These are phyloP conservation scores for Amblyteles armatorius DNA, from an alignment of 2,888 invertebrate genomes.

Conservation along the genomic window DNA sequence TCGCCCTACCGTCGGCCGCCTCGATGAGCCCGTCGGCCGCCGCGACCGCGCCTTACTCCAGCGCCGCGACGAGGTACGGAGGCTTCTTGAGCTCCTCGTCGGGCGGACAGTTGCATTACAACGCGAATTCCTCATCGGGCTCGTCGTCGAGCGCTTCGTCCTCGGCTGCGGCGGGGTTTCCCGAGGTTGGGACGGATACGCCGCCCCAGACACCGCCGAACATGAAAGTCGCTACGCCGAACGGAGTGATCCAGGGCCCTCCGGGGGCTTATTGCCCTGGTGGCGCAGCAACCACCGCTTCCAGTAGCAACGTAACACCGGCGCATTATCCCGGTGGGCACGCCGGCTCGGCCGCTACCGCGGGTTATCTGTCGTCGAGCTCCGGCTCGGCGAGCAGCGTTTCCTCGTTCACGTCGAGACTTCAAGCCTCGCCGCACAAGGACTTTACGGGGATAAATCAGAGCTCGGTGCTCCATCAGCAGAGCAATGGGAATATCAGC, in stretches of 20 bases:
- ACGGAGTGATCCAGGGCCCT: slow-evolving; percentile 84
- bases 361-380: slow-evolving; percentile 85
- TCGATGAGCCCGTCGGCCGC: slow-evolving; percentile 84
- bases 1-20: slow-evolving; percentile 81
- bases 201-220: slow-evolving; percentile 97
- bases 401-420: slow-evolving; percentile 85
- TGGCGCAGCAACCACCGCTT: slow-evolving; percentile 85
- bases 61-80: slow-evolving; percentile 84
- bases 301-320: slow-evolving; percentile 77
- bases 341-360: slow-evolving; percentile 83
- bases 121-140: slow-evolving; percentile 82
- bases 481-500: slow-evolving; percentile 82
- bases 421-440: slow-evolving; percentile 84
- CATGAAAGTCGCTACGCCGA: slow-evolving; percentile 93
- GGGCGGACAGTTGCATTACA: slow-evolving; percentile 82
- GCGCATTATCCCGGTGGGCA: slow-evolving; percentile 78
- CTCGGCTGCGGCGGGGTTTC: slow-evolving; percentile 92
- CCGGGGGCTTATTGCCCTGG: slow-evolving; percentile 90
- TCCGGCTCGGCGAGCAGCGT: slow-evolving; percentile 86
- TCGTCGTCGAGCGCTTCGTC: slow-evolving; percentile 86
- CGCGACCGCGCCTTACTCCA: slow-evolving; percentile 84
- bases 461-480: slow-evolving; percentile 82
- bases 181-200: slow-evolving; percentile 94
- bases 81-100: slow-evolving; percentile 83
- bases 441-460: slow-evolving; percentile 82